phyloP scores from a whole-genome alignment of 35 echinoderm and acorn worm genomes.

The Lytechinus pictus region DNA sequence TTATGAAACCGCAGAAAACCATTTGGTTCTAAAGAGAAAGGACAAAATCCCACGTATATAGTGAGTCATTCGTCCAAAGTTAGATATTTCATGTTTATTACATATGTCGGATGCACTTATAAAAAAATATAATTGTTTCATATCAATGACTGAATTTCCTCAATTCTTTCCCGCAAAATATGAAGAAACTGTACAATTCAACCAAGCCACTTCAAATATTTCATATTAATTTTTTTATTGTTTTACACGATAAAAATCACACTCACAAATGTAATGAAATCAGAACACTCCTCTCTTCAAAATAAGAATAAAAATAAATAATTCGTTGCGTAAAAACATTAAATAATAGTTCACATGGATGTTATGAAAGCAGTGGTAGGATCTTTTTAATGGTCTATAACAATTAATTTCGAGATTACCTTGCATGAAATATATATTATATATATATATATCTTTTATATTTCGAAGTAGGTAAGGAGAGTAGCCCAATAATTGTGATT shows the following conservation, averaged over 20 bases:
- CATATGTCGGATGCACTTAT: neutral
- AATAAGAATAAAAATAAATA: too few relatives aligned
- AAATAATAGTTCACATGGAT: too few relatives aligned
- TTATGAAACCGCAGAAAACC: constrained; percentile 4
- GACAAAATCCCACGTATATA: neutral
- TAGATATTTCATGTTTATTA: neutral
- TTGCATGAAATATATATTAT: too few relatives aligned
- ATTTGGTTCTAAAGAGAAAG: neutral
- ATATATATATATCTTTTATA: too few relatives aligned
- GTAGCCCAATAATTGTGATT: too few relatives aligned
- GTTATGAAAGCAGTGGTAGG: too few relatives aligned
- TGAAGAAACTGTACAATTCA: neutral
- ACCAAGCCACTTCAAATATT: neutral
- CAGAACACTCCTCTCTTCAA: too few relatives aligned
- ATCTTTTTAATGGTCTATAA: too few relatives aligned
- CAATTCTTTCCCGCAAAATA: neutral
- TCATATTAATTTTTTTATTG: neutral
- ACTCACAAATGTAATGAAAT: too few relatives aligned
- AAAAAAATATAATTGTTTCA: neutral
- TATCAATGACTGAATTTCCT: neutral
- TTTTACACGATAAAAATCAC: neutral
- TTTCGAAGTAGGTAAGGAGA: too few relatives aligned
- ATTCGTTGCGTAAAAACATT: too few relatives aligned
- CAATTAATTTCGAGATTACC: too few relatives aligned
- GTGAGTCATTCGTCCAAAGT: neutral